These are phyloP conservation scores for Hirtodrosophila confusa DNA, from an alignment of 2,888 invertebrate genomes.

Conservation along the genomic window DNA sequence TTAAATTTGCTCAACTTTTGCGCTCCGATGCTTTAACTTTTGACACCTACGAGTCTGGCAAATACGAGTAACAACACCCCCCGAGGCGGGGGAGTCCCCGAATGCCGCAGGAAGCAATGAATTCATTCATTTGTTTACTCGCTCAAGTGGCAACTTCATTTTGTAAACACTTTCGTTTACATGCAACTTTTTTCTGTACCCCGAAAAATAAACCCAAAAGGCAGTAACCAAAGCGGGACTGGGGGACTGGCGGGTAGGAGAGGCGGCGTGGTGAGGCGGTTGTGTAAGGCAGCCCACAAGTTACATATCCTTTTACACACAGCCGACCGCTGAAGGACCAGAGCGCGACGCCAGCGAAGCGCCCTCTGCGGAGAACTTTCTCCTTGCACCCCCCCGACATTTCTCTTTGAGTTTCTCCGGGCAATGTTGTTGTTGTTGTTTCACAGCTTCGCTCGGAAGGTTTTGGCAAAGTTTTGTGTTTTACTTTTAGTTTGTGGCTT, in stretches of 20 bases:
- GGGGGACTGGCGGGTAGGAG: background rate
- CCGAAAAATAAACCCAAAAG: slow-evolving; percentile 50
- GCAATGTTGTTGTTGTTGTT: slow-evolving; percentile 52
- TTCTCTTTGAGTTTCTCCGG: slow-evolving; percentile 47
- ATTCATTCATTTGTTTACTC: slow-evolving; percentile 81
- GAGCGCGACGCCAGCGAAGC: slow-evolving; percentile 23
- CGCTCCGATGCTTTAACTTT: slow-evolving; percentile 77
- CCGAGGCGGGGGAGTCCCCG: slow-evolving; percentile 2
- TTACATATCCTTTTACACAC: slow-evolving; percentile 76
- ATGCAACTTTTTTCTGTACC: slow-evolving; percentile 70
- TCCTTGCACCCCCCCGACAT: background rate
- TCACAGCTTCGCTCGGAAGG: slow-evolving; percentile 75
- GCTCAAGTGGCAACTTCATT: slow-evolving; percentile 80
- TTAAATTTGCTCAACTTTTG: slow-evolving; percentile 78
- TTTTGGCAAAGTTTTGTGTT: slow-evolving; percentile 75
- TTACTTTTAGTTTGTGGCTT: slow-evolving; percentile 80
- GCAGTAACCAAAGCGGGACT: slow-evolving; percentile 32
- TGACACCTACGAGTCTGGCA: slow-evolving; percentile 65
- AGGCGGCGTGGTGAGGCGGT: slow-evolving; percentile 2
- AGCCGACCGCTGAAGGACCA: slow-evolving; percentile 67
- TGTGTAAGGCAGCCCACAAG: slow-evolving; percentile 76
- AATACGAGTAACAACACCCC: slow-evolving; percentile 29
- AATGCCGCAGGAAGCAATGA: slow-evolving; percentile 69
- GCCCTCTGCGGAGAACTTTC: slow-evolving; percentile 8
- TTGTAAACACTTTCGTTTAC: slow-evolving; percentile 80